phyloP scores from a whole-genome alignment of 2,797 vertebrate species.

The Peromyscus melanophrys region DNA sequence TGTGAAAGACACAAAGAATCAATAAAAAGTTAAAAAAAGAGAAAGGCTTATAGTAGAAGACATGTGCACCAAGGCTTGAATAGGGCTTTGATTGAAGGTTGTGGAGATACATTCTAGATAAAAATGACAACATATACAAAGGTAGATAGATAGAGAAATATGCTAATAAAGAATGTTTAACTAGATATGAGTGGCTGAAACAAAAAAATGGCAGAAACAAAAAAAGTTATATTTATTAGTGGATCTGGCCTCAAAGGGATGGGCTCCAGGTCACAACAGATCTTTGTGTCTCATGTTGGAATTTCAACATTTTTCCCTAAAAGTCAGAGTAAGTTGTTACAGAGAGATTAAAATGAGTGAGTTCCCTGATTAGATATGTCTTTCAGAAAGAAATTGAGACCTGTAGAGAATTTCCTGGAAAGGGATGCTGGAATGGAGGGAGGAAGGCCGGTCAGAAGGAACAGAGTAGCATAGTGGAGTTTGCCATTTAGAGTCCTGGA shows the following conservation, averaged over 20 bases:
- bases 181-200: conserved; percentile 41
- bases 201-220: neutral
- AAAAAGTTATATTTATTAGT: neutral
- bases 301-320: neutral
- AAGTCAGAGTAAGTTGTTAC: conserved; percentile 1
- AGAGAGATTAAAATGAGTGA: conserved; percentile 2
- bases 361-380: neutral
- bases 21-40: neutral
- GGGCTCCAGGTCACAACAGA: neutral
- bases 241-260: neutral
- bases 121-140: conserved; percentile 28
- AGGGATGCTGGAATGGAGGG: neutral
- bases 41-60: neutral
- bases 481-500: conserved; percentile 12
- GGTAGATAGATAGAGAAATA: neutral
- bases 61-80: conserved; percentile 23
- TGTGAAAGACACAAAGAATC: neutral
- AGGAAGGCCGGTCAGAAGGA: conserved; percentile 16
- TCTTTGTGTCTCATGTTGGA: conserved; percentile 31
- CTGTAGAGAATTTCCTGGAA: conserved; percentile 53
- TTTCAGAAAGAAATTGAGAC: conserved; percentile 46
- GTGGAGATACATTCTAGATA: conserved; percentile 12
- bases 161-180: neutral
- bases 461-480: neutral
- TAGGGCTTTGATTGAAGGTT: conserved; percentile 34